Evolutionary conservation across 2,113 vertebrate species (phyloP).

Genomic region (Chionomys nivalis): DNA sequence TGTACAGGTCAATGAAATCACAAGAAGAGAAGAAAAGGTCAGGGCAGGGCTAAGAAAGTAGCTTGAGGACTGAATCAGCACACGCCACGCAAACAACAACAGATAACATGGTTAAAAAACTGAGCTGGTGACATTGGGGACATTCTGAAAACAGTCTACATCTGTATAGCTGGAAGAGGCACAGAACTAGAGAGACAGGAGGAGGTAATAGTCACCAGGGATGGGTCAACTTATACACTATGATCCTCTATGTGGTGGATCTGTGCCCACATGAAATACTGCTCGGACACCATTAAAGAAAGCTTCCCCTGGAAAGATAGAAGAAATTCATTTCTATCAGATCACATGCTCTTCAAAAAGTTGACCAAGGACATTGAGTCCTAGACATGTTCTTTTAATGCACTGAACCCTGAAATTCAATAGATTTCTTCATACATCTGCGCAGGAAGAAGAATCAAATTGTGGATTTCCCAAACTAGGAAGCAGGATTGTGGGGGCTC

Average conservation of each 20-base stretch:
- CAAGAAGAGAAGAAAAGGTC: not conserved
- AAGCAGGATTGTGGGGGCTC: fast-evolving
- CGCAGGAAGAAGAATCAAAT: not conserved
- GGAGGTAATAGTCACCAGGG: not conserved
- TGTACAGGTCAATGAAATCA: not conserved
- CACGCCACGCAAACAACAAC: not conserved
- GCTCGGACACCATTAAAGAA: not conserved
- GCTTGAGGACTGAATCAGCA: not conserved
- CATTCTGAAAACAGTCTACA: not conserved
- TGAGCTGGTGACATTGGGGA: not conserved
- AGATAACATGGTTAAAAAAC: not conserved
- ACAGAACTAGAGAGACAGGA: not conserved
- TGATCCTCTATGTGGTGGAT: no score
- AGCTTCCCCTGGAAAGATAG: not conserved
- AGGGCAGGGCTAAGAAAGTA: not conserved
- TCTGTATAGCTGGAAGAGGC: not conserved
- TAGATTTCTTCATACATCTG: not conserved
- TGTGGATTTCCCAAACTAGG: not conserved
- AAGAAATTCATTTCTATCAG: not conserved
- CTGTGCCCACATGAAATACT: not conserved
- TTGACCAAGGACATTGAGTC: not conserved
- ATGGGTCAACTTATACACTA: no score
- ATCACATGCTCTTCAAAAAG: not conserved
- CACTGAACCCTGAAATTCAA: not conserved
- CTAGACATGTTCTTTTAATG: not conserved